Evolutionary conservation across 2,797 vertebrate species (phyloP).

Genomic region (Cyprinodon diabolis): DNA sequence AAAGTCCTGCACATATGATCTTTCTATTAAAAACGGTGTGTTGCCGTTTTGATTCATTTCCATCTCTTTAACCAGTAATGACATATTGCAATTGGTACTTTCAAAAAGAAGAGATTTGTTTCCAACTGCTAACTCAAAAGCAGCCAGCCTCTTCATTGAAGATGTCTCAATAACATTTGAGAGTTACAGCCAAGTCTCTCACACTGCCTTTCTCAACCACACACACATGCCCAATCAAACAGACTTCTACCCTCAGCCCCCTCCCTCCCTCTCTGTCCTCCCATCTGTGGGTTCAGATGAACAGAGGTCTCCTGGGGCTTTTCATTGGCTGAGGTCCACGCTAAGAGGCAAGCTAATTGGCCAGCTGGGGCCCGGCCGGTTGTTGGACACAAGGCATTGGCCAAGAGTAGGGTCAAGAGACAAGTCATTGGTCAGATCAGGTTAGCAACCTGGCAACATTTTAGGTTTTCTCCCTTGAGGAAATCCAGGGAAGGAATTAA

Average conservation of each 20-base stretch:
- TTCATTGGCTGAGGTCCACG: slow-evolving; percentile 74
- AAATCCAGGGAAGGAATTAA: slow-evolving; percentile 31
- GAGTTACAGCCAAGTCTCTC: slow-evolving; percentile 65
- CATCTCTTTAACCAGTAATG: slow-evolving; percentile 7
- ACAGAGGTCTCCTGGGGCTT: slow-evolving; percentile 74
- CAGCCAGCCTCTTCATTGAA: slow-evolving; percentile 70
- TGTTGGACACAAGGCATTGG: slow-evolving; percentile 74
- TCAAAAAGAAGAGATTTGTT: slow-evolving; percentile 61
- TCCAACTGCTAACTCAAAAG: slow-evolving; percentile 61
- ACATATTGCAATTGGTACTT: slow-evolving; percentile 30
- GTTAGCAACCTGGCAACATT: slow-evolving; percentile 65
- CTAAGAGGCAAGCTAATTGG: slow-evolving; percentile 81
- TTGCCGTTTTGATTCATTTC: slow-evolving; percentile 28
- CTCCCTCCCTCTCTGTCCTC: slow-evolving; percentile 60
- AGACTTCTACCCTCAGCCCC: slow-evolving; percentile 20
- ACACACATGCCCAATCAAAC: slow-evolving; percentile 18
- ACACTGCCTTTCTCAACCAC: slow-evolving; percentile 23
- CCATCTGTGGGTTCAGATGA: slow-evolving; percentile 80
- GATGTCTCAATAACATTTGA: slow-evolving; percentile 70
- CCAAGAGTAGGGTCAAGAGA: slow-evolving; percentile 72
- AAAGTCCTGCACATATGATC: neutral
- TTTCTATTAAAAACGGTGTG: neutral
- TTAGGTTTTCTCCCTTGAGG: slow-evolving; percentile 55
- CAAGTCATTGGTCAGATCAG: slow-evolving; percentile 76
- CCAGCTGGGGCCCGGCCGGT: slow-evolving; percentile 79